Evolutionary conservation across 2,113 vertebrate species (phyloP), one percentile per base, ranked within the genome.

Genomic region (Aphelocoma coerulescens): DNA sequence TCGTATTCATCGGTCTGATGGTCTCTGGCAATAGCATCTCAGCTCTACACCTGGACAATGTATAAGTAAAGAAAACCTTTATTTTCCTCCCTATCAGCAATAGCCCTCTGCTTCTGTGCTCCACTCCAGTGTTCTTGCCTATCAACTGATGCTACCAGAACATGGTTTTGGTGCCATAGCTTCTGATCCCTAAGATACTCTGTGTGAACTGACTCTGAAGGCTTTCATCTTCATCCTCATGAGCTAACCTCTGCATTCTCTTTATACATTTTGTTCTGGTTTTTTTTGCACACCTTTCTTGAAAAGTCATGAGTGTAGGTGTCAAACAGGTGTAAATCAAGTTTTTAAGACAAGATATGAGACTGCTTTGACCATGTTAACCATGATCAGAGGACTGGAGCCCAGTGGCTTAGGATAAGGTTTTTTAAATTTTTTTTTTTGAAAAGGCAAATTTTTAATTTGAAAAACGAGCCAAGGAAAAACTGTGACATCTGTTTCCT

Each of bases 1-100:
- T 96, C 92, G 48, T 79, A 97, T 97, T 80, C 96, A 97, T 95
- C 90, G 68, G 77, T 98, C 96, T 69, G 98, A 98, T 71, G 98
- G 97, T 96, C 94, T 96, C 97, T 98, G 98, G 82, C 97, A 98
- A 32, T 97, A 98, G 98, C 83, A 48, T 98, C 96, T 99, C 98
- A 57, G 97, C 98, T 90, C 93, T 95, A 57, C 98, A 98, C 95
- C 97, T 97, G 98, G 98, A 99, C 95, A 97, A 97, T 51, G 94
- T 97, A 98, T 96, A 98, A 99, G 98, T 98, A 98, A 95, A 98
- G 90, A 96, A 86, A 91, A 43, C n/a, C 39, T 73, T 87, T 66
- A 33, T 91, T 97, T 86, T 94, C 69, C 66, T 95, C 48, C 95
- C 85, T 91, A 61, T 81, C 77, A 92, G 91, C 97, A 88, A 62